phyloP scores from a whole-genome alignment of 2,113 vertebrate genomes.

The Pseudorhombus dupliciocellatus region DNA sequence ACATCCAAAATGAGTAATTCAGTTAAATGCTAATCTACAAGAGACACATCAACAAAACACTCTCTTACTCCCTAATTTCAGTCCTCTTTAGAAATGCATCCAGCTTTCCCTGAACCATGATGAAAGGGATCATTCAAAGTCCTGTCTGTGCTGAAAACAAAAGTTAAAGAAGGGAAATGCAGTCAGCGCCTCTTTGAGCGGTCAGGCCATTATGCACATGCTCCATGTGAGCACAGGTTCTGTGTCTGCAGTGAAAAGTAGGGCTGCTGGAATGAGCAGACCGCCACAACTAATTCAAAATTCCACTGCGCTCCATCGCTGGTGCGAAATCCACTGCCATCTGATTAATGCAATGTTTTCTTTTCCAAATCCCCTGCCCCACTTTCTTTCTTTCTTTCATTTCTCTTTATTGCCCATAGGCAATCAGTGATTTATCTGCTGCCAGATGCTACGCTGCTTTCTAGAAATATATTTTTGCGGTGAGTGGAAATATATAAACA shows the following conservation, averaged over 20 bases:
- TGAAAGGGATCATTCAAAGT: too few relatives aligned
- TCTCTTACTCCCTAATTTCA: neutral
- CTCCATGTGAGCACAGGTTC: slow-evolving; percentile 11
- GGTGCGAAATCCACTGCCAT: slow-evolving; percentile 60
- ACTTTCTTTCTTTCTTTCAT: slow-evolving; percentile 64
- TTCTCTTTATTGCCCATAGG: slow-evolving; percentile 45
- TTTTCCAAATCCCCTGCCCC: slow-evolving; percentile 58
- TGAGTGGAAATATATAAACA: slow-evolving; percentile 1
- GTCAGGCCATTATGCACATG: neutral
- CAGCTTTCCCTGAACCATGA: too few relatives aligned
- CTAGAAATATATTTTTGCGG: slow-evolving; percentile 42
- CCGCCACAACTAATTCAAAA: slow-evolving; percentile 62
- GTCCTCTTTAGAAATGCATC: neutral
- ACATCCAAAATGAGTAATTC: too few relatives aligned
- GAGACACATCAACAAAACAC: neutral
- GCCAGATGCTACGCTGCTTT: slow-evolving; percentile 48
- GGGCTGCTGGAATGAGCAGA: slow-evolving; percentile 56
- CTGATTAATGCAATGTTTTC: slow-evolving; percentile 69
- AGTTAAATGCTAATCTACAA: neutral
- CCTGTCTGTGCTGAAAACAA: too few relatives aligned
- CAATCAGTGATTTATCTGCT: slow-evolving; percentile 62
- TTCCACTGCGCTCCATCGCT: slow-evolving; percentile 48
- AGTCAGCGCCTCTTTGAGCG: neutral
- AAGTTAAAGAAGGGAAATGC: too few relatives aligned
- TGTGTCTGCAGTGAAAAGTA: slow-evolving; percentile 50